These are phyloP conservation scores for Daboia siamensis DNA, from an alignment of 2,113 vertebrate genomes.

Conservation along the genomic window DNA sequence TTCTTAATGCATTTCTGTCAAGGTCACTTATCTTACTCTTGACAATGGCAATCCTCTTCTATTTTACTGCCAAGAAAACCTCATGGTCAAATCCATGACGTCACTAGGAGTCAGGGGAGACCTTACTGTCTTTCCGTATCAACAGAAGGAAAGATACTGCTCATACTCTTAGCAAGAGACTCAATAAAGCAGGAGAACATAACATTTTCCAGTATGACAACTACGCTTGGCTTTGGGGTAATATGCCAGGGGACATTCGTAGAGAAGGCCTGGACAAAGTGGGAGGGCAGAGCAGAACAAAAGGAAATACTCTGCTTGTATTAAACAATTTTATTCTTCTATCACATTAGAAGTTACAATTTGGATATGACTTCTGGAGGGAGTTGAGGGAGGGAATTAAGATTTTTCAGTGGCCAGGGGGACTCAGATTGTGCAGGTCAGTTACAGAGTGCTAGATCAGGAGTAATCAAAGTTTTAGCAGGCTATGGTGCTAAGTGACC, in stretches of 20 bases:
- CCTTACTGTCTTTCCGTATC: background rate
- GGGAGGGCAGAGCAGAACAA: background rate
- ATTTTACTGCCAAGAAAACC: background rate
- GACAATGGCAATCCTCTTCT: background rate
- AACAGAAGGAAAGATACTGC: background rate
- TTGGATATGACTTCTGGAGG: background rate
- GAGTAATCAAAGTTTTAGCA: background rate
- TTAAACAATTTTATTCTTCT: background rate
- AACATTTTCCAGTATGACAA: background rate
- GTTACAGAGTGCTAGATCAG: background rate
- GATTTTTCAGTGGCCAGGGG: background rate
- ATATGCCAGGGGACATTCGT: background rate
- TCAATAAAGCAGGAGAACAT: background rate
- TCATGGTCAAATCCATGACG: background rate
- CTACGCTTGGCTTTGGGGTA: background rate
- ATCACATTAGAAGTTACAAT: background rate
- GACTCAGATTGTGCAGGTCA: background rate
- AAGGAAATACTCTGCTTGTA: background rate
- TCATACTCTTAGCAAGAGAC: background rate
- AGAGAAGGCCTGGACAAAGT: background rate
- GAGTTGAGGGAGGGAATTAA: background rate
- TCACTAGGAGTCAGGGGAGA: background rate
- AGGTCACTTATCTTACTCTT: background rate
- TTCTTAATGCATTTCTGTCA: background rate
- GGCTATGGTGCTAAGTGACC: background rate